phyloP scores from a whole-genome alignment of 2,113 vertebrate species.

The Manacus vitellinus region DNA sequence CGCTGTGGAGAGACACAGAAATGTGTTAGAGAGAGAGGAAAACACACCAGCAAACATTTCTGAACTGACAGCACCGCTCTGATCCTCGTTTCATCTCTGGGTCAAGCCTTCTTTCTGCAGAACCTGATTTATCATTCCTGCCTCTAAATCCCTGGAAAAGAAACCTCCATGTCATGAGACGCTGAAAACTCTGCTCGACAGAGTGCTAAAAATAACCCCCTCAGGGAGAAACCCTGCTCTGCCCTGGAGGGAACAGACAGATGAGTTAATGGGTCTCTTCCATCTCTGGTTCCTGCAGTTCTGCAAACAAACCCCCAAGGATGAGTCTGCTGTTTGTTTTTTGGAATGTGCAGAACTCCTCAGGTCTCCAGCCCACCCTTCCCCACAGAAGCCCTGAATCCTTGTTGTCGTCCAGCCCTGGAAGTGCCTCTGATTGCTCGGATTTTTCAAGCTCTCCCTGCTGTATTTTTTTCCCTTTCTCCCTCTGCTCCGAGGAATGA shows the following conservation, averaged over 20 bases:
- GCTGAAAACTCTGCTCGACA: background rate
- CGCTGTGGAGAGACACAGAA: background rate
- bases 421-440: background rate
- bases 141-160: background rate
- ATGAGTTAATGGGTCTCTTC: conserved; percentile 1
- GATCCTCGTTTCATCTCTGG: background rate
- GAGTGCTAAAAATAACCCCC: background rate
- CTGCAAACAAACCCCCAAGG: background rate
- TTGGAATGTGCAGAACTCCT: background rate
- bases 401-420: background rate
- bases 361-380: background rate
- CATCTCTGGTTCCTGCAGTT: background rate
- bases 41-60: background rate
- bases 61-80: background rate
- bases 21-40: background rate
- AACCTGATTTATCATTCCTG: background rate
- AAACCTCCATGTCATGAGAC: background rate
- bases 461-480: background rate
- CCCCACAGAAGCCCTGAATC: background rate
- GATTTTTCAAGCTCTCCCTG: background rate
- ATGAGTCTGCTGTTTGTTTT: background rate
- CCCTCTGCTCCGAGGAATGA: background rate
- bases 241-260: background rate
- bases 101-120: background rate
- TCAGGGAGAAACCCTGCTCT: background rate